Percentiles rank a stretch among this genome's conserved stretches.
phyloP scores from a whole-genome alignment of 2,113 vertebrate genomes.

The Riparia riparia region DNA sequence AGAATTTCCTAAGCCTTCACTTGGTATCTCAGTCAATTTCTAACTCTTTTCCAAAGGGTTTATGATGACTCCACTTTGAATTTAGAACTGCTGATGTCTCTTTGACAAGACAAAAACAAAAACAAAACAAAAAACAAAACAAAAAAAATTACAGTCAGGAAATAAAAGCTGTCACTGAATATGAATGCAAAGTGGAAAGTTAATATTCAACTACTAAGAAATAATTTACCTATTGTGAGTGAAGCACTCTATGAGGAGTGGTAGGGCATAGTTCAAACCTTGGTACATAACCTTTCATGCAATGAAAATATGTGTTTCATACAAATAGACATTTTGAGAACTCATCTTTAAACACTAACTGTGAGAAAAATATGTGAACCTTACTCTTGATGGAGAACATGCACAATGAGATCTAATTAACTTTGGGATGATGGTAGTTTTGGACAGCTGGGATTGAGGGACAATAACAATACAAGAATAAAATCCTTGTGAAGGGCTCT shows the following conservation, averaged over 20 bases:
- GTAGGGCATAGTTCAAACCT: neutral
- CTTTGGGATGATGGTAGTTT: neutral
- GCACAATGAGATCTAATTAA: neutral
- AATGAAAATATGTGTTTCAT: slow-evolving; percentile 7
- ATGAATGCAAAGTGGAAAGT: neutral
- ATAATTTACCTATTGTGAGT: slow-evolving; percentile 22
- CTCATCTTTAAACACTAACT: slow-evolving; percentile 14
- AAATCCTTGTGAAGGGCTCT: neutral
- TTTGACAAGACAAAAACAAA: neutral
- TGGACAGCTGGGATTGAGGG: neutral
- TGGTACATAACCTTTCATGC: neutral
- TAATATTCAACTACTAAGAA: slow-evolving; percentile 17
- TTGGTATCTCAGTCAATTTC: neutral
- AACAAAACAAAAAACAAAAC: neutral
- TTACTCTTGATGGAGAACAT: neutral
- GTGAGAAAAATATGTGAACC: neutral
- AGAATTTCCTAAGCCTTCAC: neutral
- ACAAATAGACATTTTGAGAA: neutral
- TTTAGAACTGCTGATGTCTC: neutral
- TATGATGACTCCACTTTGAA: neutral
- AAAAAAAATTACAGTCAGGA: neutral
- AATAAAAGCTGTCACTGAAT: slow-evolving; percentile 3
- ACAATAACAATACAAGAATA: neutral
- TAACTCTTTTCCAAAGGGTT: neutral
- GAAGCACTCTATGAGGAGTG: neutral